phyloP scores from a whole-genome alignment of 2,113 vertebrate genomes.

The Euleptes europaea region DNA sequence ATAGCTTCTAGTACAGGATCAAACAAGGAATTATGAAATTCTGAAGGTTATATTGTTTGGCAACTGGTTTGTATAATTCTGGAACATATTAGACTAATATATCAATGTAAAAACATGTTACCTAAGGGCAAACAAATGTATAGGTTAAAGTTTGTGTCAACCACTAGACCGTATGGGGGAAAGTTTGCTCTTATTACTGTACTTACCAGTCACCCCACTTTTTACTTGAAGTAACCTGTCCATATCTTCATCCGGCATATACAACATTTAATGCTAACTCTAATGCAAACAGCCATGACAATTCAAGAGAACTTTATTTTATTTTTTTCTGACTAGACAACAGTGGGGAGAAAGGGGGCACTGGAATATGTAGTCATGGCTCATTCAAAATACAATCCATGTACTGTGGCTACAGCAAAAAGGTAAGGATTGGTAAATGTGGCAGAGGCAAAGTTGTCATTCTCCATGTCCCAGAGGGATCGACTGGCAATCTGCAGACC shows the following conservation, averaged over 20 bases:
- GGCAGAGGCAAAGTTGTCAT: conserved; percentile 71
- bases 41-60: not conserved
- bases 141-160: not conserved
- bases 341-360: not conserved
- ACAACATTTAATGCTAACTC: not conserved
- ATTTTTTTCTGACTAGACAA: not conserved
- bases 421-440: conserved; percentile 74
- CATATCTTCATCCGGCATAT: not conserved
- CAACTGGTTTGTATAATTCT: not conserved
- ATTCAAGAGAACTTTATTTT: not conserved
- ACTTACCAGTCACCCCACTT: not conserved
- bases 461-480: conserved; percentile 69
- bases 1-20: not conserved
- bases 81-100: not conserved
- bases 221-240: not conserved
- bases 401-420: conserved; percentile 77
- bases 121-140: not conserved
- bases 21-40: not conserved
- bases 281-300: not conserved
- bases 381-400: conserved; percentile 79
- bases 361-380: not conserved
- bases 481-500: conserved; percentile 72
- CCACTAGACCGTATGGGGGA: not conserved
- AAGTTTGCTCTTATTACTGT: not conserved
- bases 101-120: not conserved